Conservation (phyloP, 2,797 vertebrate species). For the Psittacula derbiana region DNA sequence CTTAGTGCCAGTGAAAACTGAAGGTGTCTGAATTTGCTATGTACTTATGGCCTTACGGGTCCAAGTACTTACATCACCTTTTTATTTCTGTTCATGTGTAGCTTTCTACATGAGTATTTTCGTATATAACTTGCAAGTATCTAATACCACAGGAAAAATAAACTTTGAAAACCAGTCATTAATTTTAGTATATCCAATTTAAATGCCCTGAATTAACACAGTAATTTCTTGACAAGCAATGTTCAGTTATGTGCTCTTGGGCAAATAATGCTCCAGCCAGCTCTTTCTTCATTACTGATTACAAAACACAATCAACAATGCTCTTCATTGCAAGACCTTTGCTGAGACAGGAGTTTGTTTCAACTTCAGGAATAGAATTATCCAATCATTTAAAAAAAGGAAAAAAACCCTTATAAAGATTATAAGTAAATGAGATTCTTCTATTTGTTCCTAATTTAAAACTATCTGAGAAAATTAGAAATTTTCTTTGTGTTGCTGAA, state of each 20-base stretch:
- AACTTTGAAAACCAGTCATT: not conserved
- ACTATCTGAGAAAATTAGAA: not conserved
- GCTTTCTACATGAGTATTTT: not conserved
- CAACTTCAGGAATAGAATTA: not conserved
- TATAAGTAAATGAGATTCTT: not conserved
- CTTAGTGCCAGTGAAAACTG: not conserved
- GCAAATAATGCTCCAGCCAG: not conserved
- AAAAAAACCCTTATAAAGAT: not conserved
- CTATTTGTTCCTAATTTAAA: not conserved
- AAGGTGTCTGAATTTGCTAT: not conserved
- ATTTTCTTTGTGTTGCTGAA: not conserved
- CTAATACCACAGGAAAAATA: not conserved
- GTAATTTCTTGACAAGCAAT: not conserved
- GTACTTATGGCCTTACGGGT: not conserved
- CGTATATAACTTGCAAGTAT: not conserved
- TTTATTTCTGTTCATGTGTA: not conserved
- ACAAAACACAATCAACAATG: not conserved
- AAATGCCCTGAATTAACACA: not conserved
- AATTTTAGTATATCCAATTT: not conserved
- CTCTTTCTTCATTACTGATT: not conserved
- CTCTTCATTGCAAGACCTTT: not conserved
- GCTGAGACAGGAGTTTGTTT: not conserved
- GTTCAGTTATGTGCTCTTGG: not conserved
- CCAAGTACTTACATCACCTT: not conserved
- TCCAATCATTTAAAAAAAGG: not conserved